Conservation (phyloP, 2,113 vertebrate genomes). For the Phalacrocorax aristotelis region DNA sequence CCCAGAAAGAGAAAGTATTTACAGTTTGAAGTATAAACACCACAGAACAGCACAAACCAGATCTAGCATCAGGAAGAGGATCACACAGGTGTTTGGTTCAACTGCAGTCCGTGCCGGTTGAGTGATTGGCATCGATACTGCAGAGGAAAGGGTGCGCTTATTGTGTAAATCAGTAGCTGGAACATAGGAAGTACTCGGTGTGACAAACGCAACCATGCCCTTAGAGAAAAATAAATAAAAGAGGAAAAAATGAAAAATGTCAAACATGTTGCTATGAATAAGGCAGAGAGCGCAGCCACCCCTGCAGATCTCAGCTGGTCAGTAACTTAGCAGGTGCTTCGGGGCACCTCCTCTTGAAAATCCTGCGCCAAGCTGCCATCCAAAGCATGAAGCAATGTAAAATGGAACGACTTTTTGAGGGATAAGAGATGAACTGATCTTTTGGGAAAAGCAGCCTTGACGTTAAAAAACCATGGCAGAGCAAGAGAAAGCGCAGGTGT, state of each 20-base stretch:
- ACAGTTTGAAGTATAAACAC: conserved; percentile 1
- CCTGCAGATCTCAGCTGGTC: background rate
- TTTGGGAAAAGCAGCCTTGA: background rate
- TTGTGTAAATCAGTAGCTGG: conserved; percentile 23
- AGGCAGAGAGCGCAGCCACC: background rate
- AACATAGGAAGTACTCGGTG: background rate
- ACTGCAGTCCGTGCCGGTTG: background rate
- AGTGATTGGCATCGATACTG: background rate
- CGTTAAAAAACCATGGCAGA: background rate
- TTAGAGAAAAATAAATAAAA: background rate
- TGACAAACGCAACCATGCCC: background rate
- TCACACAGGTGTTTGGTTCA: background rate
- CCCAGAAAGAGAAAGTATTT: background rate
- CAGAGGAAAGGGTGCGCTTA: background rate
- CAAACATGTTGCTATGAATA: background rate
- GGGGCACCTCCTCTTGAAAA: background rate
- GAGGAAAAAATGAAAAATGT: background rate
- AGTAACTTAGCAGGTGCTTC: background rate
- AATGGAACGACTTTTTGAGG: background rate
- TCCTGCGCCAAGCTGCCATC: background rate
- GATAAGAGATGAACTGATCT: background rate
- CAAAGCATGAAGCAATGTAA: background rate
- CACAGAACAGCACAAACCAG: background rate
- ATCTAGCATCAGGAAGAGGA: background rate
- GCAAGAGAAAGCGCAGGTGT: background rate